A percentile compares a stretch with the other conserved stretches of the same genome.
Conservation (phyloP, 2,113 vertebrate species). For the Nycticryphes semicollaris region DNA sequence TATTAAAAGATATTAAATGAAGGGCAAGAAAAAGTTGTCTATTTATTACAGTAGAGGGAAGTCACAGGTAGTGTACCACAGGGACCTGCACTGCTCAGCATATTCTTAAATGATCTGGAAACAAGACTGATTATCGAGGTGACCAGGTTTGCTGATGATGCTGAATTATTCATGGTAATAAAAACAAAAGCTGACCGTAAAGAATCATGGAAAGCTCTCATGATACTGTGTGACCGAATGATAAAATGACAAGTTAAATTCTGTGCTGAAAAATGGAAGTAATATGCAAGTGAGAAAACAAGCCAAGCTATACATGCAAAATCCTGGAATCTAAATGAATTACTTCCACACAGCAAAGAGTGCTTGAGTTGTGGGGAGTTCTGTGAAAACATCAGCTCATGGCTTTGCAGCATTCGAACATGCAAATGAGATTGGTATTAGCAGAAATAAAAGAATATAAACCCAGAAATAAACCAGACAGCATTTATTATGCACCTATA, state of each 20-base stretch:
- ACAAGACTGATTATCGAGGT: slow-evolving; percentile 48
- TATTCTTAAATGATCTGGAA: slow-evolving; percentile 58
- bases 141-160: slow-evolving; percentile 45
- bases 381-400: not conserved
- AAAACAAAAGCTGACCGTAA: slow-evolving; percentile 56
- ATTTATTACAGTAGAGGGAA: not conserved
- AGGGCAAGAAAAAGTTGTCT: not conserved
- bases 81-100: slow-evolving; percentile 42
- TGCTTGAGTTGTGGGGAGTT: not conserved
- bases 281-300: slow-evolving; percentile 5
- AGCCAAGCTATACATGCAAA: not conserved
- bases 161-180: slow-evolving; percentile 67
- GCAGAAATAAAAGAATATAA: not conserved
- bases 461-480: not conserved
- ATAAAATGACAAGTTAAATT: slow-evolving; percentile 44
- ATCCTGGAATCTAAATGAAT: not conserved
- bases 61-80: not conserved
- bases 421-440: not conserved
- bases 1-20: not conserved
- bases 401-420: not conserved
- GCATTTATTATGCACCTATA: not conserved
- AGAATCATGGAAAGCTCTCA: slow-evolving; percentile 49
- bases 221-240: slow-evolving; percentile 40
- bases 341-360: not conserved
- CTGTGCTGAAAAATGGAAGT: slow-evolving; percentile 32